These are phyloP conservation scores for Sander vitreus DNA, from an alignment of 2,113 vertebrate species.

Conservation along the genomic window DNA sequence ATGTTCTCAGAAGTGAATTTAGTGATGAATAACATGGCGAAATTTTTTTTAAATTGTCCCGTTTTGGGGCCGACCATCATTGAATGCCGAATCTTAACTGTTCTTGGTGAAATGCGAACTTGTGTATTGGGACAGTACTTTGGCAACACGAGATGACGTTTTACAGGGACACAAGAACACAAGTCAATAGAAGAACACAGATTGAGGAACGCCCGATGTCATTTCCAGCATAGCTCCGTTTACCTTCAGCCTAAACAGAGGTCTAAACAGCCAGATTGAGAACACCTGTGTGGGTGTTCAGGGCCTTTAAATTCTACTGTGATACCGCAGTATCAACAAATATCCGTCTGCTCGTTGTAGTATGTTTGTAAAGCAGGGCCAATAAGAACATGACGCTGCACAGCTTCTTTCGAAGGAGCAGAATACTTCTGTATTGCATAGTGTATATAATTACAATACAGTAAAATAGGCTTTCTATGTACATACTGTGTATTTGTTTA, in stretches of 20 bases:
- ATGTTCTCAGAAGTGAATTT: no score
- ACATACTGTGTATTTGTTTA: background rate
- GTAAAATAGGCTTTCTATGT: background rate
- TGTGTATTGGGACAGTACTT: no score
- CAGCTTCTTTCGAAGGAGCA: background rate
- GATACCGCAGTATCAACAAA: no score
- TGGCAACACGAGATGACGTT: no score
- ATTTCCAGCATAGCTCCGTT: background rate
- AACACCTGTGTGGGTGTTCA: background rate
- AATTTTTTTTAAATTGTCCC: no score
- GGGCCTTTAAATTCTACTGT: background rate
- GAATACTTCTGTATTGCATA: background rate
- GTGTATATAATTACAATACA: slow-evolving; percentile 6
- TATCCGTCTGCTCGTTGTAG: background rate
- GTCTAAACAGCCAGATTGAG: background rate
- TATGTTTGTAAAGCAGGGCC: background rate
- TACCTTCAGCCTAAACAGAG: background rate
- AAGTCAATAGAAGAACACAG: no score
- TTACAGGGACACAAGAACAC: no score
- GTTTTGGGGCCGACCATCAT: no score
- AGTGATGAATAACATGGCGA: no score
- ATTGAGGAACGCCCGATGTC: no score
- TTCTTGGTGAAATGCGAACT: no score
- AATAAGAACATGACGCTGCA: background rate
- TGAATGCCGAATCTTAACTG: no score